phyloP scores from a whole-genome alignment of 2,888 invertebrate genomes.

The Tenodera sinensis region DNA sequence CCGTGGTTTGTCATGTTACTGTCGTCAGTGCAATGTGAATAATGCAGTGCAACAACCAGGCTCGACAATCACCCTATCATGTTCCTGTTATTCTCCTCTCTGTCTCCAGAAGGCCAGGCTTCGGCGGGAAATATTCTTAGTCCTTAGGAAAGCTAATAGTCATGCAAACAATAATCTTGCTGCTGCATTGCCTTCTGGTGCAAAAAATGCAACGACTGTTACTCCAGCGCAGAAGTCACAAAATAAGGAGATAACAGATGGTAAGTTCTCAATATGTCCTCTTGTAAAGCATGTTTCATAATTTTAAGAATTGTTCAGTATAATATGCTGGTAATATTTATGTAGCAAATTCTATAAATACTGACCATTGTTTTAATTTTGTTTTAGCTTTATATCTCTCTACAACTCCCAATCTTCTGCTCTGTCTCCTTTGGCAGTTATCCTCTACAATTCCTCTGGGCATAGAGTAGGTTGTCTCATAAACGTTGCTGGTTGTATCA shows the following conservation, averaged over 20 bases:
- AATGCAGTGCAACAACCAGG: conserved; percentile 63
- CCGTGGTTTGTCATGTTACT: conserved; percentile 29
- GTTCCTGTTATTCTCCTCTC: conserved; percentile 74
- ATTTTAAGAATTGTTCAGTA: too few relatives aligned
- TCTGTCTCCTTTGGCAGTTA: too few relatives aligned
- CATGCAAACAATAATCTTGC: conserved; percentile 37
- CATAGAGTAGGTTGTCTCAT: too few relatives aligned
- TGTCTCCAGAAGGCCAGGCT: conserved; percentile 71
- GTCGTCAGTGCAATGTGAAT: conserved; percentile 39
- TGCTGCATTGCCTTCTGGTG: conserved; percentile 49
- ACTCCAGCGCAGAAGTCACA: conserved; percentile 40
- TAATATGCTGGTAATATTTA: too few relatives aligned
- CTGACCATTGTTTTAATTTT: too few relatives aligned
- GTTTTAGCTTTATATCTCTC: too few relatives aligned
- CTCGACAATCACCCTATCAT: conserved; percentile 50
- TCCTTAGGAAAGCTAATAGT: conserved; percentile 60
- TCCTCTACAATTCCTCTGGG: too few relatives aligned
- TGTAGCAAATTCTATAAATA: too few relatives aligned
- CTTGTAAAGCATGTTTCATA: background rate
- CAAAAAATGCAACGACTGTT: conserved; percentile 40
- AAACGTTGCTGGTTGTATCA: too few relatives aligned
- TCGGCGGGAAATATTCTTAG: conserved; percentile 61
- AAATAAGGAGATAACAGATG: background rate
- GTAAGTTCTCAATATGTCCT: background rate
- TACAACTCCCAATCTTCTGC: too few relatives aligned